Base-by-base conservation (phyloP, 2,113 vertebrate genomes). In the Mormoops blainvillei region DNA sequence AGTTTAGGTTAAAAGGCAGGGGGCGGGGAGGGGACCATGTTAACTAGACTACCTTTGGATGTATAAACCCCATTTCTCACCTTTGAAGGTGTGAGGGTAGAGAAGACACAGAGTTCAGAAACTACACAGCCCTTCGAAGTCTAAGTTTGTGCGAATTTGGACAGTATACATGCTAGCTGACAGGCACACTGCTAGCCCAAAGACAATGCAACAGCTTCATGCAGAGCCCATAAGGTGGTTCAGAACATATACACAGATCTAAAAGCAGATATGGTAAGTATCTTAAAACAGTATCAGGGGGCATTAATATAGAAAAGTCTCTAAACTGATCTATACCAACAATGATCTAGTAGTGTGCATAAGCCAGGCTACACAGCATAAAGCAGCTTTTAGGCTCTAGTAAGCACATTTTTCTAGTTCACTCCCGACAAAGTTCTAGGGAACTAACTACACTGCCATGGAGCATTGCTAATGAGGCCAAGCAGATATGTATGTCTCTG, bases 91-190 rank as follows among this genome's bases (percentile, higher is more conserved):
- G 2, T 63, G 54, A 94, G 38, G 41, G 41, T 24, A 94, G 68
- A 87, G 83, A 92, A 91, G 41, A 97, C 80, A 96, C 38, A 95
- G 26, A 95, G 26, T 88, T 84, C 74, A 92, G 81, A 94, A 94
- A 91, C 80, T 86, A 89, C 56, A 96, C 22, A 94, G 85, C 31
- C 43, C 74, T 76, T 24, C 50, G 56, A 94, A 96, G 73, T n/a
- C 86, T 76, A 95, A 91, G 15, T 83, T 83, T 83, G 89, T 24
- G 50, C 45, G 56, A 96, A 91, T 84, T 24, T 93, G 86, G 31
- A 89, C 28, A 81, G 52, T 5, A 95, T 10, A 31, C 93, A 89
- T 86, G 77, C 74, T 89, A 95, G 54, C 5, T 88, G 56, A 85
- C 78, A 94, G 61, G 68, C 56, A 41, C 36, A 84, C 67, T 94